Base-by-base conservation (phyloP, 2,888 invertebrate genomes). In the Patella depressa region DNA sequence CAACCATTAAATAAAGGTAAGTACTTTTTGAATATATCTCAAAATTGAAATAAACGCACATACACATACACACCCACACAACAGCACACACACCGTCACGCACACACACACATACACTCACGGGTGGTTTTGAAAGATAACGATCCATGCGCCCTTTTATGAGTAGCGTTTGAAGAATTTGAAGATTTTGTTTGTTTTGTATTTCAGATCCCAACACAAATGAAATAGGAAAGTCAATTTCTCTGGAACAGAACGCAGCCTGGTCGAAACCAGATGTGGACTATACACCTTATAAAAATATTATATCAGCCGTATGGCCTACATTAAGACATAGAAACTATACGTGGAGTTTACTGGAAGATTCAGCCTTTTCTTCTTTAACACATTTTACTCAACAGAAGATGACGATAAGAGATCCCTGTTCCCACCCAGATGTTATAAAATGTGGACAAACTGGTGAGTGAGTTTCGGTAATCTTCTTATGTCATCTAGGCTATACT, bases 201-300 rank as follows among this genome's bases (percentile, higher is more conserved):
- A 65, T 65, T 65, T 24, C 24, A 65, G 65, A 65, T 24, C 24
- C 65, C 3, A 65, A 65, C 24, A 19, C 19, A 2, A 65, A n/a
- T 24, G 24, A 24, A 73, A n/a, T 34, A 54, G 79, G 79, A 5
- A 57, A 54, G 3, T 45, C 65, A 12, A 77, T 81, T 15, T 59
- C 54, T 24, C 24, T 65, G 24, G 75, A 77, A 14, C 57, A 76
- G 24, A 82, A 82, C 71, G 80, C 72, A 15, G 53, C 17, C 2
- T 80, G 80, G 77, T 54, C 29, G 0, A 12, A 71, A 34, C 74
- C 53, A 11, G 81, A 81, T 54, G 74, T n/a, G 2, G 81, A 81
- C 74, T 84, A 84, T 73, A 83, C 82, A 7, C 79, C 81, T 2
- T 78, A 79, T 74, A 78, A 54, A 15, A 78, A 81, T 75, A 70